Evolutionary conservation across 2,797 vertebrate species (phyloP).

Genomic region (Sebastes iracundus): DNA sequence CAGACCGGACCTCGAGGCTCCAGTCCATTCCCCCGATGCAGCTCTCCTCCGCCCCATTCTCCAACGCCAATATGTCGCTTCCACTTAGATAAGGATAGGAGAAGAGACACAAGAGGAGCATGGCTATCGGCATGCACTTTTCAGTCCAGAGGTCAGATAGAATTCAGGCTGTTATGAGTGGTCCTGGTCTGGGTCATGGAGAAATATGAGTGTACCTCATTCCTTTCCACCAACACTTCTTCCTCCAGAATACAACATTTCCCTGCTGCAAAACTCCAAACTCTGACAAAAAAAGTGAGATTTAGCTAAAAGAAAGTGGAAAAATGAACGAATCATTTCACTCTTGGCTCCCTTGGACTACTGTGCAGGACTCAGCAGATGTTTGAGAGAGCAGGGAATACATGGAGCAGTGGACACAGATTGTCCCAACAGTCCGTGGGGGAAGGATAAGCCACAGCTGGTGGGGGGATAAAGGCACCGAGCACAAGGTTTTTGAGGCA

Average conservation of each 20-base stretch:
- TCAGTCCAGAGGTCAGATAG: slow-evolving; percentile 24
- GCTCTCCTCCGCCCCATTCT: slow-evolving; percentile 43
- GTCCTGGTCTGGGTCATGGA: slow-evolving; percentile 10
- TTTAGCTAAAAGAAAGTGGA: not conserved
- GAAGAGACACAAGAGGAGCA: slow-evolving; percentile 10
- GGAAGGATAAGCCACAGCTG: slow-evolving; percentile 20
- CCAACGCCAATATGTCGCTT: slow-evolving; percentile 37
- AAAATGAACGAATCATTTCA: not conserved
- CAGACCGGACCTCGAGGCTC: slow-evolving; percentile 7
- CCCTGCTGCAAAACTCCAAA: slow-evolving; percentile 4
- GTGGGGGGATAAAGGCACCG: not conserved
- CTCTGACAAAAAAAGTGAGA: not conserved
- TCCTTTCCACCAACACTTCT: not conserved
- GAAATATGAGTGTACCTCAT: not conserved
- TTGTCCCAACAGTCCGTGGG: not conserved
- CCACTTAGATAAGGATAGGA: slow-evolving; percentile 28
- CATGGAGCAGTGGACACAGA: not conserved
- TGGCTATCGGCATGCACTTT: slow-evolving; percentile 8
- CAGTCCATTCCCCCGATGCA: slow-evolving; percentile 29
- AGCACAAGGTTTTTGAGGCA: not conserved
- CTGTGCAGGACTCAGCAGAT: slow-evolving; percentile 18
- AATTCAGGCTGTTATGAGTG: slow-evolving; percentile 29
- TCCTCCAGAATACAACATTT: not conserved
- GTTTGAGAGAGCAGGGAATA: slow-evolving; percentile 18
- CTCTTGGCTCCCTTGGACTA: not conserved